Conservation (phyloP, 2,113 vertebrate genomes). For the Centropristis striata region DNA sequence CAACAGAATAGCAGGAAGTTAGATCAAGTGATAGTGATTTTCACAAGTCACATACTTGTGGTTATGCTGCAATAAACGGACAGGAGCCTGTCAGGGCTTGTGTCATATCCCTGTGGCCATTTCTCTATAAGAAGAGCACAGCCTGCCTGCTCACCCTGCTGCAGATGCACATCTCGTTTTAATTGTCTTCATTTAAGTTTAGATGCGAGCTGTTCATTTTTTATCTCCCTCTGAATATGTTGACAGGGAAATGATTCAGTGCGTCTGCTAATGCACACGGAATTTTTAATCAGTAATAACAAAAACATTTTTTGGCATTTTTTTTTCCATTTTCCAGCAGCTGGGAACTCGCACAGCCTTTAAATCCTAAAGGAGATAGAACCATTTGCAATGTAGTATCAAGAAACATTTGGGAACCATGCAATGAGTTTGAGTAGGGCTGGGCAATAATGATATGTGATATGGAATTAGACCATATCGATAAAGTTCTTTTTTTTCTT, state of each 20-base stretch:
- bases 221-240: no score
- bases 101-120: background rate
- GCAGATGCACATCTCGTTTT: background rate
- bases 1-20: background rate
- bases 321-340: background rate
- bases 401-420: background rate
- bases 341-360: background rate
- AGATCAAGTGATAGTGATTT: background rate
- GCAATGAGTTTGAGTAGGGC: no score
- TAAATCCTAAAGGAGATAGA: background rate
- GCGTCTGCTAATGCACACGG: background rate
- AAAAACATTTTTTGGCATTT: background rate
- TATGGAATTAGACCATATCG: no score
- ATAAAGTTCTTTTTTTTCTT: no score
- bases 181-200: background rate
- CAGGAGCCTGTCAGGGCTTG: constrained; percentile 30
- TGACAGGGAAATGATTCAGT: background rate
- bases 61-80: background rate
- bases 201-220: background rate
- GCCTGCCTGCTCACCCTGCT: background rate
- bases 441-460: no score
- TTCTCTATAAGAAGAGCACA: background rate
- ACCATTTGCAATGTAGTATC: background rate
- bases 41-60: background rate
- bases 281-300: background rate